These are phyloP conservation scores for Typhlichthys eigenmanni DNA, from an alignment of 2,797 vertebrate species.

Conservation along the genomic window DNA sequence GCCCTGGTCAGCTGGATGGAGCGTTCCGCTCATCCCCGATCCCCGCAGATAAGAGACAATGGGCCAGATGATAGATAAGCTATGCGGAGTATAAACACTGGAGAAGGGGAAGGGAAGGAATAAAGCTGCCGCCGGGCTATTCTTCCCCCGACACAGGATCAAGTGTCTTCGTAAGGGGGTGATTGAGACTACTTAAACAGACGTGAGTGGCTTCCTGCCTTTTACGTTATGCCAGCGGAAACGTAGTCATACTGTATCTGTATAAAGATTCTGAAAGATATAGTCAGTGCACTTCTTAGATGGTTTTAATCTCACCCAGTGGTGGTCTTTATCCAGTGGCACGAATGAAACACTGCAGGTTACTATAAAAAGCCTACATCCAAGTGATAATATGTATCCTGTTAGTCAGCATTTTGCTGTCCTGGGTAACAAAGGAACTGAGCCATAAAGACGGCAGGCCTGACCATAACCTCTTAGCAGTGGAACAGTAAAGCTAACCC, in stretches of 20 bases:
- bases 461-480: conserved; percentile 8
- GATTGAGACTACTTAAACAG: neutral
- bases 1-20: conserved; percentile 31
- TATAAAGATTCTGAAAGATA: neutral
- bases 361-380: too few species aligned
- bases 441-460: conserved; percentile 3
- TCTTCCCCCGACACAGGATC: conserved; percentile 12
- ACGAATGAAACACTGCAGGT: too few species aligned
- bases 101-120: conserved; percentile 19
- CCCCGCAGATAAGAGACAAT: conserved; percentile 71
- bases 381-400: neutral
- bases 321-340: too few species aligned
- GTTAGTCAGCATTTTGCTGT: conserved; percentile 5
- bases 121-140: conserved; percentile 42
- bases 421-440: neutral
- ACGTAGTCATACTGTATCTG: neutral
- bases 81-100: conserved; percentile 51
- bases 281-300: too few species aligned
- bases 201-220: neutral
- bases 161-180: conserved; percentile 5
- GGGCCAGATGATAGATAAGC: conserved; percentile 73
- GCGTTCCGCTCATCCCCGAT: conserved; percentile 56
- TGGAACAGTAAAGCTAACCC: conserved; percentile 20
- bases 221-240: neutral
- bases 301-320: too few species aligned